Evolutionary conservation across 2,797 vertebrate genomes (phyloP), one percentile per base, ranked within the genome.

Genomic region (Lepilemur ruficaudatus): DNA sequence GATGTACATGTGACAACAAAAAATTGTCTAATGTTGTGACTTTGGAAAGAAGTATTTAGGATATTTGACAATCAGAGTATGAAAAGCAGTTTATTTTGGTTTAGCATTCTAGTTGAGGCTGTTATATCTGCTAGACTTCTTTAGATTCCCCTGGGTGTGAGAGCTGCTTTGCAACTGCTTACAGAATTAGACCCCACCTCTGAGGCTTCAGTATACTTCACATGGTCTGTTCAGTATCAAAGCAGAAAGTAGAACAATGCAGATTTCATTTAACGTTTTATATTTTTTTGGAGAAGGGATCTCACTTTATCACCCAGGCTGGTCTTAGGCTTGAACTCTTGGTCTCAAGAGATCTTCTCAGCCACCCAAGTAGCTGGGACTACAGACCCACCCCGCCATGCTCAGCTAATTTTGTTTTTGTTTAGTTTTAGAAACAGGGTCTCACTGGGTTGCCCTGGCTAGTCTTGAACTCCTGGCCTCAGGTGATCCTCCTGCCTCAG

Each of bases 41-140:
- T 94, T 88, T 95, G 38, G 23, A 88, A 92, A 89, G 50, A 75
- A 59, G 25, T 43, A 89, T 92, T 86, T 79, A 89, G 72, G 81
- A 86, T 79, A 48, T 92, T 76, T 85, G 92, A 93, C 85, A 95
- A 12, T 96, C 67, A 82, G 79, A 94, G 59, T 48, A 84, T 57
- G 83, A 97, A 85, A 88, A 97, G 93, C 79, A 88, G 7, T 97
- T 97, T 96, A 75, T 97, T 97, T 98, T 95, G 46, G 89, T 97
- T 67, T 93, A 43, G 89, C 61, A 78, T 91, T 87, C 81, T 55
- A 50, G 86, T 46, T 57, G 87, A 94, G 35, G 65, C 96, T 48
- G 84, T 78, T 82, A 72, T 7, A 83, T 55, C 70, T 95, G 38
- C 43, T 81, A 84, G 79, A 79, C 61, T 86, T 69, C 79, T 65